A percentile compares a stretch with the other conserved stretches of the same genome.
Conservation (phyloP, 2,797 vertebrate genomes). For the Decapterus maruadsi region DNA sequence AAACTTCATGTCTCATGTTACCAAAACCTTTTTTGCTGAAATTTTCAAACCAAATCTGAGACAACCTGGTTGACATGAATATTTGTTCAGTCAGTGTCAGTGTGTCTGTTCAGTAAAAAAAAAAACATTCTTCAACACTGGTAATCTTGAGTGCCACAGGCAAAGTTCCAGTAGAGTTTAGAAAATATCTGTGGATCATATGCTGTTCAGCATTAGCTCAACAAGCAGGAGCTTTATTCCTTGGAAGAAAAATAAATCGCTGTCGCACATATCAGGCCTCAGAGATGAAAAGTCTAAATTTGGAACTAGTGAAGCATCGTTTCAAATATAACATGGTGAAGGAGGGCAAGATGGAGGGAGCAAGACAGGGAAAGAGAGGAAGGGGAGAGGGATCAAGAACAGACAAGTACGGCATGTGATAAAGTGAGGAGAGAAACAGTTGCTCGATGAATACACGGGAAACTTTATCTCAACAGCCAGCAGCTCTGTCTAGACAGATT, state of each 20-base stretch:
- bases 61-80: background rate
- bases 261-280: slow-evolving; percentile 17
- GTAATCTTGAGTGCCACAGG: background rate
- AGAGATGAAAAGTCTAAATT: slow-evolving; percentile 41
- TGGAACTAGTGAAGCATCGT: slow-evolving; percentile 28
- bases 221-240: slow-evolving; percentile 30
- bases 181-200: slow-evolving; percentile 9
- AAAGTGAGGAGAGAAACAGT: background rate
- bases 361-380: background rate
- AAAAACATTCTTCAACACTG: background rate
- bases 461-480: slow-evolving; percentile 15
- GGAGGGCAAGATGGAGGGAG: background rate
- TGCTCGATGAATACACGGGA: slow-evolving; percentile 21
- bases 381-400: background rate
- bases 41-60: background rate
- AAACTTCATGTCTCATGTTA: background rate
- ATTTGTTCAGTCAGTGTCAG: too few species aligned
- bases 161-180: slow-evolving; percentile 13
- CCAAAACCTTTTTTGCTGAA: background rate
- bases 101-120: background rate
- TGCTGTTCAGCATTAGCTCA: slow-evolving; percentile 2
- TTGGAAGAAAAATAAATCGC: slow-evolving; percentile 26
- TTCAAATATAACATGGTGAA: background rate
- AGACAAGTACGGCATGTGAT: background rate
- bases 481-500: slow-evolving; percentile 3